Evolutionary conservation across 2,888 invertebrate genomes (phyloP), one percentile per base, ranked within the genome.

Genomic region (Notocelia uddmanniana): DNA sequence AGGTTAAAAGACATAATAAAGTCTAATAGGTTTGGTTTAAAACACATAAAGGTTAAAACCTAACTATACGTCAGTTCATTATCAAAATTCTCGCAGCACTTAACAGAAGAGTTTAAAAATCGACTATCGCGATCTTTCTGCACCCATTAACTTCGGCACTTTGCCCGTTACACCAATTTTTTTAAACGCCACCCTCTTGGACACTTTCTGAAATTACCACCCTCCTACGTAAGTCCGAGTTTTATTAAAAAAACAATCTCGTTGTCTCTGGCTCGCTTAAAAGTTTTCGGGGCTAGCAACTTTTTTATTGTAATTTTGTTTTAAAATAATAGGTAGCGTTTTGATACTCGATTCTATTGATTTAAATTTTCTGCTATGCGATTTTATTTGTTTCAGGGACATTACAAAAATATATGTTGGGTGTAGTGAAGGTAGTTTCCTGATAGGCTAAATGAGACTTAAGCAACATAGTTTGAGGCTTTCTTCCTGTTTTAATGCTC

Each of bases 181-280:
- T 93, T 90, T 89, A 87, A 91, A 88, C 87, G 90, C 85, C 85
- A 79, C 84, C 83, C 80, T 91, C 79, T 83, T 79, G 87, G 90
- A 92, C 93, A 92, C 92, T 93, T 92, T 92, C 92, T 92, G 91
- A 92, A 92, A 93, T 93, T 92, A 92, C 90, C 85, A 80, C 83
- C 84, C 83, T 80, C 79, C 81, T 81, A 21, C 59, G 50, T 45
- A 62, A 48, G 72, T 68, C 72, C 67, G 67, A 79, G 78, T 77
- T 77, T 77, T 77, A 74, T 81, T 80, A 79, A 86, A 86, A 89
- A 88, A 85, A 85, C 83, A 85, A 84, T 86, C 85, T 82, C 80
- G 77, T 83, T 85, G 84, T 80, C 75, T 78, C 78, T 78, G 66
- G 68, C 76, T 74, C 74, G 71, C 73, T 77, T 67, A 60, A 73